phyloP scores from a whole-genome alignment of 2,888 invertebrate species.

The Nemoura dubitans region DNA sequence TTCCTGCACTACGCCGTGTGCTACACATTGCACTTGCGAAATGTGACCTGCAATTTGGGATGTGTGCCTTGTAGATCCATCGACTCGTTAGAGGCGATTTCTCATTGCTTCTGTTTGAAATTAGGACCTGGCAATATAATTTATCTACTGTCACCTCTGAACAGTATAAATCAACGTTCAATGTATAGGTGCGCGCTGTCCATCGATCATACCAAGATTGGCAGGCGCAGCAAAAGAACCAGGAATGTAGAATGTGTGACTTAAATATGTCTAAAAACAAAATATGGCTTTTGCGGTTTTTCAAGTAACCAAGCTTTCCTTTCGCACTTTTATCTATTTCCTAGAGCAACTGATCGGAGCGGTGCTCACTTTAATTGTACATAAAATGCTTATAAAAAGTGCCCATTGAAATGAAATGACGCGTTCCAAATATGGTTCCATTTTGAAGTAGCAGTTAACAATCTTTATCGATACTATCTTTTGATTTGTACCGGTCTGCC shows the following conservation, averaged over 20 bases:
- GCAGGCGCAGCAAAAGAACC: neutral
- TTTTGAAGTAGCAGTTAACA: neutral
- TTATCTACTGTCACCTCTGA: too few species aligned
- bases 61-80: too few species aligned
- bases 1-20: neutral
- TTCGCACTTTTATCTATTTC: neutral
- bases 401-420: neutral
- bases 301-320: neutral
- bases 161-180: too few species aligned
- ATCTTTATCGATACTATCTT: neutral
- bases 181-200: too few species aligned
- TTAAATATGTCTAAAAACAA: neutral
- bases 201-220: neutral
- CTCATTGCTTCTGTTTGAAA: too few species aligned
- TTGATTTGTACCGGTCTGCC: neutral
- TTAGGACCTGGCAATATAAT: too few species aligned
- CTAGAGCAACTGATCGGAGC: neutral
- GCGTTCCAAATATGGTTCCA: neutral
- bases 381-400: neutral
- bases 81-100: too few species aligned
- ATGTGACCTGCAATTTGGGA: too few species aligned
- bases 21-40: neutral
- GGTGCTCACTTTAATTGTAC: neutral
- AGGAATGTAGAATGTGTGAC: neutral
- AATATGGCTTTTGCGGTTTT: neutral